Conservation (phyloP, 2,113 vertebrate genomes). For the Sinocyclocheilus rhinocerous region DNA sequence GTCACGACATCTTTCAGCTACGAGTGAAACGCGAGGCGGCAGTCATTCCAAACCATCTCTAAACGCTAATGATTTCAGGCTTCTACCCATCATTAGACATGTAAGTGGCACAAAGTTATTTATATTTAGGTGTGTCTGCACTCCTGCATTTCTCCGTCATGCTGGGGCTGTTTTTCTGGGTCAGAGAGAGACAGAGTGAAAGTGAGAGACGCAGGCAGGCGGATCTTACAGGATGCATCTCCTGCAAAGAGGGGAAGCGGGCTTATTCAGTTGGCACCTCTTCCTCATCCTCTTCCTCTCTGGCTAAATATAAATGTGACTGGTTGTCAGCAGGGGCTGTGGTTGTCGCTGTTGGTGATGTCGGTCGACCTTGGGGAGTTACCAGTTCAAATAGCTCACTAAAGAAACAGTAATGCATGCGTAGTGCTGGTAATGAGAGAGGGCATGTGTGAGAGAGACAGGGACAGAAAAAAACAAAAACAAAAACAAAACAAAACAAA, state of each 20-base stretch:
- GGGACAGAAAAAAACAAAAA: neutral
- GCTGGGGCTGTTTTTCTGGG: constrained; percentile 74
- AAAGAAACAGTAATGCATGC: constrained; percentile 11
- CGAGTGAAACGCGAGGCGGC: too few relatives aligned
- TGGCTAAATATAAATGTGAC: constrained; percentile 70
- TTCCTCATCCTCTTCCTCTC: constrained; percentile 64
- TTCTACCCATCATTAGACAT: constrained; percentile 66
- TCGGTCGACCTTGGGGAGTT: constrained; percentile 39
- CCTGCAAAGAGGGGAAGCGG: constrained; percentile 62
- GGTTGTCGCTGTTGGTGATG: constrained; percentile 57
- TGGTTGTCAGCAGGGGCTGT: constrained; percentile 49
- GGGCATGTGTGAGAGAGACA: neutral
- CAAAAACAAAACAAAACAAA: too few relatives aligned
- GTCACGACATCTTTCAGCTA: too few relatives aligned
- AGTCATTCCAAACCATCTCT: constrained; percentile 6
- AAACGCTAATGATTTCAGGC: neutral
- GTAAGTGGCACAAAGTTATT: constrained; percentile 78
- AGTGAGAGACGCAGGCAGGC: constrained; percentile 23
- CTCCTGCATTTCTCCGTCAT: constrained; percentile 67
- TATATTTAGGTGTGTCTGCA: constrained; percentile 70
- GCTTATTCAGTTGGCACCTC: constrained; percentile 57
- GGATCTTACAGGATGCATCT: constrained; percentile 1
- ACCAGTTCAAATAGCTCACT: constrained; percentile 25
- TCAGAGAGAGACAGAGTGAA: constrained; percentile 64
- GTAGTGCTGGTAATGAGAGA: constrained; percentile 14